Evolutionary conservation across 1,140 invertebrate species (phyloP).

Genomic region (Palaemon carinicauda): DNA sequence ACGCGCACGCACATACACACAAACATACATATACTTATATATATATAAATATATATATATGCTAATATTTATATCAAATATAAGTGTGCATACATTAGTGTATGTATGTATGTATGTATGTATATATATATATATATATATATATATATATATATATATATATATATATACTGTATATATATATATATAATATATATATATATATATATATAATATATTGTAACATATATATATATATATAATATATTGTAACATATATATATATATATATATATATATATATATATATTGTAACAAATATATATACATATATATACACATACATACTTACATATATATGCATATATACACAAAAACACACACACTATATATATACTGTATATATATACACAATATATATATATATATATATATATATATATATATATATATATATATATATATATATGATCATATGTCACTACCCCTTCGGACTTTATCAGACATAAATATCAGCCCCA

Average conservation of each 20-base stretch:
- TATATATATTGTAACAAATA: too few species aligned
- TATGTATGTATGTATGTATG: not conserved
- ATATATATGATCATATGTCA: not conserved
- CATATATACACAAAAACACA: not conserved
- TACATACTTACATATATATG: not conserved
- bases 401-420: not conserved
- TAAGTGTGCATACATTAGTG: not conserved
- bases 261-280: not conserved
- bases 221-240: not conserved
- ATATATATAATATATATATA: too few species aligned
- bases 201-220: too few species aligned
- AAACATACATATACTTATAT: not conserved
- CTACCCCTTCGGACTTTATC: too few species aligned
- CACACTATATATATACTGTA: too few species aligned
- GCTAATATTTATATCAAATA: not conserved
- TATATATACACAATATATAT: too few species aligned
- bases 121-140: not conserved
- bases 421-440: not conserved
- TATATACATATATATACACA: not conserved
- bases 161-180: not conserved
- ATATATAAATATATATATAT: not conserved
- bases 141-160: not conserved
- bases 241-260: too few species aligned
- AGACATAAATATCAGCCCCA: too few species aligned
- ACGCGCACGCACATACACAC: too few species aligned